phyloP scores from a whole-genome alignment of 1,140 invertebrate genomes.

The Papilio aristodemus region DNA sequence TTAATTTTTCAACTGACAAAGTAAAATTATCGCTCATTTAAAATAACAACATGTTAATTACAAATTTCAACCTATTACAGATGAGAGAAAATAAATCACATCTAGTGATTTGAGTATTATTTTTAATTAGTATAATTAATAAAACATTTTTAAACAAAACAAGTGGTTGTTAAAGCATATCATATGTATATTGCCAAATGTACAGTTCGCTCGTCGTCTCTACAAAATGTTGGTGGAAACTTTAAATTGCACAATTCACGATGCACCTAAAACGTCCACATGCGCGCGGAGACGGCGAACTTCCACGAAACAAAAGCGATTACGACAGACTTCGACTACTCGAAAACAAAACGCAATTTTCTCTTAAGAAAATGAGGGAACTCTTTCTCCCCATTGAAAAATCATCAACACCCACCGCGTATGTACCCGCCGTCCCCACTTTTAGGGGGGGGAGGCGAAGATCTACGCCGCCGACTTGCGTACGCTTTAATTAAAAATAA shows the following conservation, averaged over 20 bases:
- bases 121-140: too few relatives aligned
- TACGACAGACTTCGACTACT: slow-evolving; percentile 80
- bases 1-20: too few relatives aligned
- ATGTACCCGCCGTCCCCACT: slow-evolving; percentile 62
- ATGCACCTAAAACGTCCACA: slow-evolving; percentile 59
- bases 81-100: too few relatives aligned
- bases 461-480: slow-evolving; percentile 77
- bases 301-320: slow-evolving; percentile 78
- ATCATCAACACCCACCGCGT: slow-evolving; percentile 80
- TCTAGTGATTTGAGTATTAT: too few relatives aligned
- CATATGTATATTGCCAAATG: not conserved
- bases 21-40: too few relatives aligned
- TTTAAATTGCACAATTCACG: slow-evolving; percentile 73
- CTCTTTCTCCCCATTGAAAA: slow-evolving; percentile 81
- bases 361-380: slow-evolving; percentile 81
- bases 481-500: slow-evolving; percentile 81
- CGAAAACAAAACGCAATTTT: slow-evolving; percentile 81
- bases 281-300: slow-evolving; percentile 61
- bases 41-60: too few relatives aligned
- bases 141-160: not conserved
- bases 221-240: slow-evolving; percentile 60
- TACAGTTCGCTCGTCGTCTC: slow-evolving; percentile 40
- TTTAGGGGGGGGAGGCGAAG: slow-evolving; percentile 62
- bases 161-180: not conserved
- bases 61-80: too few relatives aligned